These are phyloP conservation scores for Stramonita haemastoma DNA, from an alignment of 2,888 invertebrate genomes.

Conservation along the genomic window DNA sequence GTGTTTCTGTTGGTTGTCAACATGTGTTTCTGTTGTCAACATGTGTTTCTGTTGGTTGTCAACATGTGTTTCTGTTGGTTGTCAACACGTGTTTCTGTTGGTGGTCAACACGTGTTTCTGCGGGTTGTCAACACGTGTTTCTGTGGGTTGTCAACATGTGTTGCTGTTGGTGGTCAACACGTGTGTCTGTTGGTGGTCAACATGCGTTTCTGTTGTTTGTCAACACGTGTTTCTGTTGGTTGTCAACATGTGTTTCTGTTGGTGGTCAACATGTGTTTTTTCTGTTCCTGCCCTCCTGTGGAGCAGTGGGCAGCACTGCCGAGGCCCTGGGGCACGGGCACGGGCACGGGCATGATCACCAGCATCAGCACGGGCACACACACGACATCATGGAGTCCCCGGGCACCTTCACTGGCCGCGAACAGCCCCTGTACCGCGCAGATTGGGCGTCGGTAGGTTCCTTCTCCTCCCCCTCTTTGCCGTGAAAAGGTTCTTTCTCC, in stretches of 20 bases:
- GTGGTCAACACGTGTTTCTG: background rate
- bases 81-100: background rate
- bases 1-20: background rate
- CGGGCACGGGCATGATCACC: slow-evolving; percentile 53
- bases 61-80: background rate
- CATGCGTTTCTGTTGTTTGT: background rate
- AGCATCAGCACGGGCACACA: slow-evolving; percentile 72
- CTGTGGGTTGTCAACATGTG: background rate
- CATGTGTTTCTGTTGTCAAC: background rate
- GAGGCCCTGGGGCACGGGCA: slow-evolving; percentile 42
- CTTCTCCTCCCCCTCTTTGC: too few relatives aligned
- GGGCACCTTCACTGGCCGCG: slow-evolving; percentile 65
- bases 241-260: background rate
- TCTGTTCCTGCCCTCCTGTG: background rate
- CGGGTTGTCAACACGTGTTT: background rate
- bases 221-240: background rate
- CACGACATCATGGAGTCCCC: slow-evolving; percentile 72
- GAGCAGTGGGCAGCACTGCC: slow-evolving; percentile 16
- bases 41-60: background rate
- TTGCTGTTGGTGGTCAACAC: background rate
- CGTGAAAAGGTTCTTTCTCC: too few relatives aligned
- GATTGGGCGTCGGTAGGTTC: slow-evolving; percentile 69
- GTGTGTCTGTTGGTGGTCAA: background rate
- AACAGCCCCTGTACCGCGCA: slow-evolving; percentile 60
- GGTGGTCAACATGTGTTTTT: background rate